Percentiles rank a stretch among this genome's conserved stretches.
These are phyloP conservation scores for Lepidocyrtinus sp. DNA, from an alignment of 2,888 invertebrate species.

Conservation along the genomic window DNA sequence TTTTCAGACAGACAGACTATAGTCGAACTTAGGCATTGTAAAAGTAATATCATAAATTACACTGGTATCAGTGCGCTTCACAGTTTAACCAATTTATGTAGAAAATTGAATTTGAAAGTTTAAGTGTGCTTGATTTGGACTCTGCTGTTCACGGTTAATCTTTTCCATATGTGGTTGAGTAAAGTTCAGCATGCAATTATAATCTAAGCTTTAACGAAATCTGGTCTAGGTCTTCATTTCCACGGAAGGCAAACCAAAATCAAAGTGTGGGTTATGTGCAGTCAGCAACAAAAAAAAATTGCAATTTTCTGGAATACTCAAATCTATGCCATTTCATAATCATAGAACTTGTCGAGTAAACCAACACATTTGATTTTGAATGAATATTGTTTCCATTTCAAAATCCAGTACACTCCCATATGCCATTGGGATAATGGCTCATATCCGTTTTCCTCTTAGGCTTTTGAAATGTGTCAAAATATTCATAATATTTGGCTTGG, in stretches of 20 bases:
- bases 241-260: too few relatives aligned
- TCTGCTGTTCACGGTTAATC: not conserved
- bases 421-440: not conserved
- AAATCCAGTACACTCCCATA: not conserved
- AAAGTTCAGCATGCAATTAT: too few relatives aligned
- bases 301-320: too few relatives aligned
- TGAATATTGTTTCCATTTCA: not conserved
- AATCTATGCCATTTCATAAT: not conserved
- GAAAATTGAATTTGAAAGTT: not conserved
- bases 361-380: not conserved
- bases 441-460: not conserved
- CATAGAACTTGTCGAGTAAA: not conserved
- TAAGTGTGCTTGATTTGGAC: not conserved
- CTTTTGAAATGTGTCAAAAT: too few relatives aligned
- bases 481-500: too few relatives aligned
- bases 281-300: too few relatives aligned
- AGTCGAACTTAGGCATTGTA: not conserved
- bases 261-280: too few relatives aligned
- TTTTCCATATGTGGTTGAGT: too few relatives aligned
- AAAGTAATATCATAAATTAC: too few relatives aligned
- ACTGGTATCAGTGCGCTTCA: not conserved
- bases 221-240: too few relatives aligned
- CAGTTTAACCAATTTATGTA: not conserved
- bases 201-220: too few relatives aligned
- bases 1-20: not conserved